A percentile compares a stretch with the other conserved stretches of the same genome.
phyloP scores from a whole-genome alignment of 2,113 vertebrate genomes.

The Sphyrna mokarran region DNA sequence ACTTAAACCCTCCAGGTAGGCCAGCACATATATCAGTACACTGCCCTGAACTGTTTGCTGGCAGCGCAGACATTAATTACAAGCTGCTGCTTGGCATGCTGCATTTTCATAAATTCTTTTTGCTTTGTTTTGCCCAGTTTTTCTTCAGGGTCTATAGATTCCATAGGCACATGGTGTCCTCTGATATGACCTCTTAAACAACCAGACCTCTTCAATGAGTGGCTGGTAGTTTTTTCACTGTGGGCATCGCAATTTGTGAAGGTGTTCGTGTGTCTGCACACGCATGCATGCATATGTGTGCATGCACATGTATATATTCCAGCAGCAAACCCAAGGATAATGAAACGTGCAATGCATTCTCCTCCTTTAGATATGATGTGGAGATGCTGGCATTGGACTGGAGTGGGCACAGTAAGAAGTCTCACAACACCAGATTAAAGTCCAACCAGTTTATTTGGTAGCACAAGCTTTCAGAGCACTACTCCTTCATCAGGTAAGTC shows the following conservation, averaged over 20 bases:
- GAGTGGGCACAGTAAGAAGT: too few species aligned
- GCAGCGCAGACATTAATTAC: not conserved
- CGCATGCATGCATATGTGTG: not conserved
- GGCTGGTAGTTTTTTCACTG: not conserved
- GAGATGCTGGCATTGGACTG: too few species aligned
- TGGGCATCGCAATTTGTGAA: not conserved
- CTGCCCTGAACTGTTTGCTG: not conserved
- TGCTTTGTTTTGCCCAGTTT: not conserved
- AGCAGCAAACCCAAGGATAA: not conserved
- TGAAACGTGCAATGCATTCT: too few species aligned
- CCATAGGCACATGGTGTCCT: too few species aligned
- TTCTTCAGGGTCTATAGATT: not conserved
- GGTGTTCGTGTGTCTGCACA: not conserved
- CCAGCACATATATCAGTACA: not conserved
- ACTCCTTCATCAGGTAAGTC: too few species aligned
- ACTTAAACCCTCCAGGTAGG: not conserved
- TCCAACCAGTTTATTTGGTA: too few species aligned
- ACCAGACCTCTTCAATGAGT: not conserved
- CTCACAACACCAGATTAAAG: too few species aligned
- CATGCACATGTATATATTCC: not conserved
- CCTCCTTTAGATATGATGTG: too few species aligned
- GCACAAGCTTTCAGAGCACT: too few species aligned
- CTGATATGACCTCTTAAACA: not conserved
- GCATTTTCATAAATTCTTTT: not conserved
- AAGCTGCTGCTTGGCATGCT: not conserved